phyloP scores from a whole-genome alignment of 2,888 invertebrate species.

The Drepanosiphum platanoidis region DNA sequence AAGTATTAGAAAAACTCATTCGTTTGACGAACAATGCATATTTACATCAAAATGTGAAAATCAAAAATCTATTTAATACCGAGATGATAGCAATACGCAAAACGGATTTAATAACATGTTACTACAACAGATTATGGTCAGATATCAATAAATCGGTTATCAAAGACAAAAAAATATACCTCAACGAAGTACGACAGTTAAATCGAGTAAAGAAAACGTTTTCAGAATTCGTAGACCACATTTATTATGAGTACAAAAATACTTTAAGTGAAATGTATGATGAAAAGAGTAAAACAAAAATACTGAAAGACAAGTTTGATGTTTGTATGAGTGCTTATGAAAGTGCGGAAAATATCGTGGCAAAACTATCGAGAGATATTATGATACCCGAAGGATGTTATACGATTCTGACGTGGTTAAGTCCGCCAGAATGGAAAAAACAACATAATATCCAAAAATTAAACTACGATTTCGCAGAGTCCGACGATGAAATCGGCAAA shows the following conservation, averaged over 20 bases:
- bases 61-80: neutral
- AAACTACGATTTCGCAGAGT: neutral
- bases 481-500: neutral
- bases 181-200: neutral
- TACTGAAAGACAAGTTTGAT: neutral
- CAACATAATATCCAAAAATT: neutral
- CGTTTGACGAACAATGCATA: neutral
- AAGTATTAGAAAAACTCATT: neutral
- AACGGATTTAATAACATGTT: neutral
- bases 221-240: neutral
- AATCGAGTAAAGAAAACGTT: neutral
- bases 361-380: neutral
- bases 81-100: neutral
- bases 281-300: neutral
- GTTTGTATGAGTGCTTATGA: neutral
- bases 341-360: neutral
- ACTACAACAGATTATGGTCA: neutral
- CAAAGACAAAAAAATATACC: neutral
- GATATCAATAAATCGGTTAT: neutral
- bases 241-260: neutral
- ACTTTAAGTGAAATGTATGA: neutral
- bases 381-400: constrained; percentile 14
- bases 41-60: neutral
- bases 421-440: constrained; percentile 22
- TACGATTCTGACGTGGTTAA: constrained; percentile 24